Evolutionary conservation across 2,888 invertebrate genomes (phyloP), one percentile per base, ranked within the genome.

Genomic region (Tenthredo distinguenda): DNA sequence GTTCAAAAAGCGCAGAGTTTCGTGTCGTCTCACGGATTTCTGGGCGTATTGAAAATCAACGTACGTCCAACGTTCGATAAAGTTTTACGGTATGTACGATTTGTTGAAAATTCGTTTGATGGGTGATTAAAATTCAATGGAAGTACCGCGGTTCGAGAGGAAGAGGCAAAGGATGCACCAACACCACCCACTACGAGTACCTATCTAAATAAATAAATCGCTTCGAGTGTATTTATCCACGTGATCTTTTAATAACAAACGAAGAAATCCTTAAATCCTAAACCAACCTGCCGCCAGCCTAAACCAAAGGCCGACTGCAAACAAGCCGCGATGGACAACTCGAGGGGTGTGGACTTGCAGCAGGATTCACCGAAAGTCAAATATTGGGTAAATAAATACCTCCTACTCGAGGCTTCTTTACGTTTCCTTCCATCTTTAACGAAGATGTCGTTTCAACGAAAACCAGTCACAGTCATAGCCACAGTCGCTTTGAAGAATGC

Each of bases 181-280:
- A 81, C 62, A 62, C 81, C 81, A 81, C 81, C 62, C 81, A 62
- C 81, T 31, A 62, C 47, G 83, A 83, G 68, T 71, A 83, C 68
- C 83, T 87, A 84, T 87, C 88, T 88, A 90, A 90, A 91, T 90
- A 88, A 88, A 89, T 89, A 89, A 91, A 91, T 91, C 90, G 90
- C 90, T 90, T 88, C 87, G 79, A 90, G 90, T 89, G 88, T 92
- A 90, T 93, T 92, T 93, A 89, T 91, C 87, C 90, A 92, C 91
- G 91, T 91, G 91, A 92, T 92, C 91, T 90, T 91, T 87, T 88
- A 91, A 92, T 90, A 92, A 92, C 91, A 92, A 92, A 91, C 90
- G 88, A 86, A 88, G 88, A 91, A 93, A 92, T 92, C 93, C 91
- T 91, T 91, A 91, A 92, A 93, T 92, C 93, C 93, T 93, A 93